These are phyloP conservation scores for Agrypnia vestita DNA, from an alignment of 1,140 invertebrate genomes.

Conservation along the genomic window DNA sequence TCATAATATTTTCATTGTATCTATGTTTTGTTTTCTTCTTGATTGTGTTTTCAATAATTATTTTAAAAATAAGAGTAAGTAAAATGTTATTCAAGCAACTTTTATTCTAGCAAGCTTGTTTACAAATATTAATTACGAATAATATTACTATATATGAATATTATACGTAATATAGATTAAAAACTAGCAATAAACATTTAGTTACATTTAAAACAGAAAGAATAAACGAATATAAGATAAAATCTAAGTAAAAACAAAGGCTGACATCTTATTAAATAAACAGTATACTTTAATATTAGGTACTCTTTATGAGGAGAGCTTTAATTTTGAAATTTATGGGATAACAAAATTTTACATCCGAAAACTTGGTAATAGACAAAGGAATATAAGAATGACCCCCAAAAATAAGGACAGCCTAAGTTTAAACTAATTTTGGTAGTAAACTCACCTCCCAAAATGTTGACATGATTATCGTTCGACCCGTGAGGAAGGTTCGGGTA, in stretches of 20 bases:
- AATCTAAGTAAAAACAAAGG: neutral
- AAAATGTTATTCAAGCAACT: neutral
- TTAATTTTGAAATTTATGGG: no score
- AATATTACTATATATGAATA: no score
- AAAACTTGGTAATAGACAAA: neutral
- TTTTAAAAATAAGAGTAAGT: neutral
- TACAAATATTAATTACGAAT: no score
- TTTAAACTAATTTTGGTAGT: constrained; percentile 1
- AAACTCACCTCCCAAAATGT: constrained; percentile 65
- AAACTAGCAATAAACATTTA: no score
- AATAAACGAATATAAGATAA: no score
- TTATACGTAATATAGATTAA: no score
- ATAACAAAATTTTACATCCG: neutral
- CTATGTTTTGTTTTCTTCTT: no score
- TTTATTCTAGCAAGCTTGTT: no score
- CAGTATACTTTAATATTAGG: neutral
- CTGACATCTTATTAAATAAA: neutral
- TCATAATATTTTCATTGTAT: no score
- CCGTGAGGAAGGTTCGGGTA: constrained; percentile 63
- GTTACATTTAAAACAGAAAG: no score
- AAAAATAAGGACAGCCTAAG: neutral
- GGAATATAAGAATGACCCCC: neutral
- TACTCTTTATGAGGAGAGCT: neutral
- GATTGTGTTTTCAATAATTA: neutral
- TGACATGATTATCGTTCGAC: constrained; percentile 64